Base-by-base conservation (phyloP, 2,797 vertebrate genomes). In the Nasua narica region DNA sequence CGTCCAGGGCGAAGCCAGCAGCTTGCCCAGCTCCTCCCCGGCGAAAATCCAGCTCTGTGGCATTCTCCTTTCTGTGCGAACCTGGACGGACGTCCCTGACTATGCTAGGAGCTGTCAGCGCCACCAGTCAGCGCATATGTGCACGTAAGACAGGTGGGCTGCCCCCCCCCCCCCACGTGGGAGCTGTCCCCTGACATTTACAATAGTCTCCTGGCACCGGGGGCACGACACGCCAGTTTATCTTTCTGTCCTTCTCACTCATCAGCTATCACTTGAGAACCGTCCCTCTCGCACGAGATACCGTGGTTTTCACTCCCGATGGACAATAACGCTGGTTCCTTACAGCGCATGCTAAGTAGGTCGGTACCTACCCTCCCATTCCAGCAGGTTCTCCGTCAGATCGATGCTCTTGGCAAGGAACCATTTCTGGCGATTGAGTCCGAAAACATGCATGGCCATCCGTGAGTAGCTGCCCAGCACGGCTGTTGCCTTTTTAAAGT, bases 101-200 rank as follows among this genome's bases (percentile, higher is more conserved):
- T 12, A 10, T 8, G 5, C 35, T 18, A 3, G 18, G 8, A 58
- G 67, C 52, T 4, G 0, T 15, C 15, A 18, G 0, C 16, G 52
- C 0, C 9, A 0, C 43, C 32, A 0, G 16, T 19, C 60, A 0
- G 18, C 10, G 32, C 8, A 16, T 1, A 0, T 0, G 5, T 19
- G 14, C 1, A 3, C 25, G 2, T 2, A 1, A 52, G 12, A 11
- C 29, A 48, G 12, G 11, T 11, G 60, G 40, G 4, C 58, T 32
- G 15, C 5, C 7, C 29, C 52, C 32, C 8, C 32, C 8, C n/a
- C 32, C 21, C 74, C 21, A 52, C 50, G 50, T 37, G 1, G n/a
- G 32, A 27, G 65, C 54, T 15, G 21, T 37, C 4, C 37, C 37
- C 32, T 7, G 23, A 32, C 27, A 74, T 58, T 52, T 56, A 40